phyloP scores from a whole-genome alignment of 2,113 vertebrate species.

The Paedocypris sp. region DNA sequence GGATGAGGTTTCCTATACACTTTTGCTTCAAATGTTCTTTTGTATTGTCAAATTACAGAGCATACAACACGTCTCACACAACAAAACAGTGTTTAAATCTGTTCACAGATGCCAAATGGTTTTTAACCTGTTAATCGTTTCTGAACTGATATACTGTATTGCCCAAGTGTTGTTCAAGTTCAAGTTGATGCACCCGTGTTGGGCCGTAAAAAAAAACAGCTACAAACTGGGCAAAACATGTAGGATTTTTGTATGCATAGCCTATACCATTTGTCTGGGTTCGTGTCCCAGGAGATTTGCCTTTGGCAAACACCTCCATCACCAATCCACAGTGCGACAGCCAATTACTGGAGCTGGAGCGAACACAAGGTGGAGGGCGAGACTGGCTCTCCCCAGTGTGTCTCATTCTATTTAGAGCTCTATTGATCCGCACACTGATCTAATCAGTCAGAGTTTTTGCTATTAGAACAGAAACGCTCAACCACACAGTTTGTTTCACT shows the following conservation, averaged over 20 bases:
- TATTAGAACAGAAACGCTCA: background rate
- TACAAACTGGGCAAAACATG: background rate
- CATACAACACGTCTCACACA: too few species aligned
- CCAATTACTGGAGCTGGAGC: constrained; percentile 37
- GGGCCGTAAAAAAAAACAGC: fast-evolving
- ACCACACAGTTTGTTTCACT: background rate
- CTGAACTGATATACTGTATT: too few species aligned
- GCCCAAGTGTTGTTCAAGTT: too few species aligned
- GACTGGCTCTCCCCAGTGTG: background rate
- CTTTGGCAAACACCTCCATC: constrained; percentile 11
- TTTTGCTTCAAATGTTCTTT: too few species aligned
- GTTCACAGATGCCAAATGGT: too few species aligned
- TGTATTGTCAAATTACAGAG: too few species aligned
- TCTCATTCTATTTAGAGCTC: constrained; percentile 19
- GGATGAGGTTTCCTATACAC: too few species aligned
- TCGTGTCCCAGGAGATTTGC: background rate
- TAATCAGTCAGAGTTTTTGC: constrained; percentile 28
- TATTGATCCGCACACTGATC: constrained; percentile 43
- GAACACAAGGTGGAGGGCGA: background rate
- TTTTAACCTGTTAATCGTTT: too few species aligned
- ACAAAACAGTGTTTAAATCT: too few species aligned
- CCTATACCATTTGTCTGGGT: background rate
- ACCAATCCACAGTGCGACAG: constrained; percentile 16
- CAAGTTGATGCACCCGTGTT: too few species aligned
- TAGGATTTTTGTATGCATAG: background rate